Percentiles rank a stretch among this genome's conserved stretches.
Conservation (phyloP, 2,797 vertebrate species). For the Holocentrus rufus region DNA sequence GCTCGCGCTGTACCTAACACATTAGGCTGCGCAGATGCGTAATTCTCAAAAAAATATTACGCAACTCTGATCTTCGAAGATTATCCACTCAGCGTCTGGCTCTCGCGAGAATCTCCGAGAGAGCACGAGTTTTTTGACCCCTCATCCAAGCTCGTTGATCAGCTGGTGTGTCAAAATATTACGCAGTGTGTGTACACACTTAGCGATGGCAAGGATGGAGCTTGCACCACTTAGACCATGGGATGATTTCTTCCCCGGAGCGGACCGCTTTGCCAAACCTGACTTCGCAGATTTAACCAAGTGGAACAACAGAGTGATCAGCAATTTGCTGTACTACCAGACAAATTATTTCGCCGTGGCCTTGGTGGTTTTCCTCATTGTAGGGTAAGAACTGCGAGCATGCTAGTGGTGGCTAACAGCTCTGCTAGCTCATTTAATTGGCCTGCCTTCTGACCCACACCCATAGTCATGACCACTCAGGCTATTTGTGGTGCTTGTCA, state of each 20-base stretch:
- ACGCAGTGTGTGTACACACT: slow-evolving; percentile 56
- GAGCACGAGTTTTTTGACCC: neutral
- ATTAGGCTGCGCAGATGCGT: slow-evolving; percentile 24
- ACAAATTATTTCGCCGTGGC: slow-evolving; percentile 91
- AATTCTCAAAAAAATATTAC: slow-evolving; percentile 3
- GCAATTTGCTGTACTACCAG: slow-evolving; percentile 95
- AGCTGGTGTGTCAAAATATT: slow-evolving; percentile 74
- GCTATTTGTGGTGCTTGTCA: slow-evolving; percentile 31
- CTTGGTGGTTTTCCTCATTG: slow-evolving; percentile 86
- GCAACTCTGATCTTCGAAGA: slow-evolving; percentile 20
- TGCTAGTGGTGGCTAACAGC: slow-evolving; percentile 46
- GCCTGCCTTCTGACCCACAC: slow-evolving; percentile 57
- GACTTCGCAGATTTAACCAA: slow-evolving; percentile 89
- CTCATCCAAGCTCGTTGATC: slow-evolving; percentile 30
- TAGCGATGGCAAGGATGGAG: slow-evolving; percentile 87
- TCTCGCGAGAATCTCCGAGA: slow-evolving; percentile 47
- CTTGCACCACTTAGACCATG: slow-evolving; percentile 89
- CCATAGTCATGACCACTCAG: slow-evolving; percentile 37
- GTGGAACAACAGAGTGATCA: slow-evolving; percentile 97
- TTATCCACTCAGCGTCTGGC: fast-evolving
- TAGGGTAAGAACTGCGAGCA: slow-evolving; percentile 86
- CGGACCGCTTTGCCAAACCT: slow-evolving; percentile 88
- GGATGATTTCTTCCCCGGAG: slow-evolving; percentile 91
- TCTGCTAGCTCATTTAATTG: slow-evolving; percentile 31
- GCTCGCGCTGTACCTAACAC: too few species aligned